Evolutionary conservation across 2,888 invertebrate genomes (phyloP).

Genomic region (Esperia sulphurella): DNA sequence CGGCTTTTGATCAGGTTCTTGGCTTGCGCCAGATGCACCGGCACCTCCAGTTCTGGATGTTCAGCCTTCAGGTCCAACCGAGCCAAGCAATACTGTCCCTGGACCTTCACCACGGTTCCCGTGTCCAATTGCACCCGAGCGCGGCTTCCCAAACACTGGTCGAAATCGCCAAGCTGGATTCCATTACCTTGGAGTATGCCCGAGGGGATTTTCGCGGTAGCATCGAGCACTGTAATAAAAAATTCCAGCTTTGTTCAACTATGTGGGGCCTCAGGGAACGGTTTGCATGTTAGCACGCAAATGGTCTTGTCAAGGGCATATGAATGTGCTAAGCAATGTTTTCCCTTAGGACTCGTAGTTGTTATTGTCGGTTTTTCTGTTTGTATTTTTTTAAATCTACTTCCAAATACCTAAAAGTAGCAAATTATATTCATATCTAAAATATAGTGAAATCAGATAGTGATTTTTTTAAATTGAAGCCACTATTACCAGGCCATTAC

Average conservation of each 20-base stretch:
- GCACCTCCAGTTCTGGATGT: conserved; percentile 78
- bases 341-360: background rate
- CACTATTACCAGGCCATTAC: too few relatives aligned
- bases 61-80: conserved; percentile 81
- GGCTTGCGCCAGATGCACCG: conserved; percentile 82
- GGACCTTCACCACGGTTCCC: conserved; percentile 80
- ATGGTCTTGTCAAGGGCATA: conserved; percentile 1
- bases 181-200: conserved; percentile 84
- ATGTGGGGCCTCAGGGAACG: conserved; percentile 27
- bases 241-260: conserved; percentile 42
- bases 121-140: conserved; percentile 80
- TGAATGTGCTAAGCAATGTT: background rate
- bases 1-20: conserved; percentile 81
- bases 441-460: too few relatives aligned
- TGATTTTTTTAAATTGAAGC: too few relatives aligned
- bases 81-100: conserved; percentile 85
- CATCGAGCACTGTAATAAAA: conserved; percentile 83
- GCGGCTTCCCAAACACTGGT: conserved; percentile 81
- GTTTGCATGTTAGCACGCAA: conserved; percentile 16
- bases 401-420: too few relatives aligned
- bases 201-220: conserved; percentile 84
- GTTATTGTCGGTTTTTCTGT: too few relatives aligned
- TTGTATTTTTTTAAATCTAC: too few relatives aligned
- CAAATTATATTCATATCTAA: too few relatives aligned
- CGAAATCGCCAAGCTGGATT: conserved; percentile 85